phyloP scores from a whole-genome alignment of 2,797 vertebrate species.

The Coccyzus lansbergi region DNA sequence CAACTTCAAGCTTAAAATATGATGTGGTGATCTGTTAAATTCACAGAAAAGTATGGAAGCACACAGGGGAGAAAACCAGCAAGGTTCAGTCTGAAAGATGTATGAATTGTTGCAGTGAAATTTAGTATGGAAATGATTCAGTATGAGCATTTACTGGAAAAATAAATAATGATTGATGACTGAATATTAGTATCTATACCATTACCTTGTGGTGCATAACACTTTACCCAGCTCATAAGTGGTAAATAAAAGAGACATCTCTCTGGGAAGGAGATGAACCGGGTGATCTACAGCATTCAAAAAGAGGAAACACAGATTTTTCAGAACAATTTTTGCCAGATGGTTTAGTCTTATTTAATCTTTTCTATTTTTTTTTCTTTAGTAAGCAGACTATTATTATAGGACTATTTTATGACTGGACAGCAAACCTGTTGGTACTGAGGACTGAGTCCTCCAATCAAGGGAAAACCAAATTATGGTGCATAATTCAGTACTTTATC shows the following conservation, averaged over 20 bases:
- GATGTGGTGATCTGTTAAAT: neutral
- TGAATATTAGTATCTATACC: neutral
- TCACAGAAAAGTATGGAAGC: neutral
- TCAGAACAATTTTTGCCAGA: neutral
- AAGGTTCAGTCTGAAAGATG: neutral
- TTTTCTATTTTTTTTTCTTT: neutral
- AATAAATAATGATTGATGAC: neutral
- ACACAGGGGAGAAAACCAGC: neutral
- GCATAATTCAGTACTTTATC: neutral
- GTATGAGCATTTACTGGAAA: neutral
- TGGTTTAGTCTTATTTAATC: neutral
- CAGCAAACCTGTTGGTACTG: neutral
- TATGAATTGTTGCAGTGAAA: neutral
- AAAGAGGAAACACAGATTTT: neutral
- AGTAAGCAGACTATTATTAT: neutral
- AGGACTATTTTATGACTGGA: neutral
- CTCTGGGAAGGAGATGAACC: neutral
- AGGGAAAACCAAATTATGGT: neutral
- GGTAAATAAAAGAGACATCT: neutral
- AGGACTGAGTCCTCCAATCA: neutral
- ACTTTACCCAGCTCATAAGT: neutral
- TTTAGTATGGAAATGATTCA: neutral
- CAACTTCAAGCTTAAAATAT: neutral
- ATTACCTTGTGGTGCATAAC: fast-evolving
- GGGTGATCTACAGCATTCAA: neutral